Evolutionary conservation across 1,140 invertebrate species (phyloP).

Genomic region (Macrosteles quadrilineatus): DNA sequence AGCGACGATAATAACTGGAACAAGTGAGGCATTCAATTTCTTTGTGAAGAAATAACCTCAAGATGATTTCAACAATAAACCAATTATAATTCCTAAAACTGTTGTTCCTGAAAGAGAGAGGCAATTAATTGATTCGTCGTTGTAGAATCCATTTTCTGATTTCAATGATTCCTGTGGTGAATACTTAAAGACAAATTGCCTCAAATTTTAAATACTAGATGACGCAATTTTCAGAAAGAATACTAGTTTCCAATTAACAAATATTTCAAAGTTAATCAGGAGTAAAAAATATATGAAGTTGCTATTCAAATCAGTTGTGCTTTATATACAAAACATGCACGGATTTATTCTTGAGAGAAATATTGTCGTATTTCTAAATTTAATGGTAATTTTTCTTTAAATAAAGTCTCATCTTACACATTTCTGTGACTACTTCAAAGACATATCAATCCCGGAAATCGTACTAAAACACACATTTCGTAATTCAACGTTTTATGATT

Average conservation of each 20-base stretch:
- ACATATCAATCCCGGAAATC: too few relatives aligned
- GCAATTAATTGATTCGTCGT: neutral
- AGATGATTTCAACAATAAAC: conserved; percentile 12
- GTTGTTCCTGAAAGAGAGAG: neutral
- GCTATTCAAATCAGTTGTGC: too few relatives aligned
- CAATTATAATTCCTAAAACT: conserved; percentile 1
- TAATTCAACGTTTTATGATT: too few relatives aligned
- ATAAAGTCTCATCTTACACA: too few relatives aligned
- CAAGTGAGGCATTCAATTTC: conserved; percentile 3
- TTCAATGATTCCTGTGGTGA: neutral
- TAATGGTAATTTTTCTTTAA: too few relatives aligned
- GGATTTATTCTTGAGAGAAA: too few relatives aligned
- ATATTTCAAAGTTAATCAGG: too few relatives aligned
- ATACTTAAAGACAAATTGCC: neutral
- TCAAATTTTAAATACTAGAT: neutral
- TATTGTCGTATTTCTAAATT: too few relatives aligned
- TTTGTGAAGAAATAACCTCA: neutral
- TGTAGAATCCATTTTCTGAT: neutral
- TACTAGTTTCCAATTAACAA: neutral
- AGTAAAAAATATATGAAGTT: too few relatives aligned
- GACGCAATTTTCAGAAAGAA: neutral
- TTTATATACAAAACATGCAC: too few relatives aligned
- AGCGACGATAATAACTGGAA: neutral
- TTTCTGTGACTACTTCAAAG: too few relatives aligned
- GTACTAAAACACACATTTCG: too few relatives aligned